Conservation (phyloP, 2,113 vertebrate genomes). For the Esox niger region DNA sequence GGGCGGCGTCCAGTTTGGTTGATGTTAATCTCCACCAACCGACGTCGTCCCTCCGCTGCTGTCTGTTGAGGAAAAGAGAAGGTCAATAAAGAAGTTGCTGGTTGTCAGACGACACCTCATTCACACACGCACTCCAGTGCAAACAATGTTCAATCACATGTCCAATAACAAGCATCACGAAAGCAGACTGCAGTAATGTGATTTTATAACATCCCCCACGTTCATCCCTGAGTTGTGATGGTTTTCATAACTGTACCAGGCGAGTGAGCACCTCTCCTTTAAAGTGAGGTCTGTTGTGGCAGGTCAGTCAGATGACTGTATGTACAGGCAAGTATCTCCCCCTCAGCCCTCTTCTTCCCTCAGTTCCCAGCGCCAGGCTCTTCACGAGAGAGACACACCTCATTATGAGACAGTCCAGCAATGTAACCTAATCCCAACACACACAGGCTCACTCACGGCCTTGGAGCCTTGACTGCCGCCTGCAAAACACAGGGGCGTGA, state of each 20-base stretch:
- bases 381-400: conserved; percentile 48
- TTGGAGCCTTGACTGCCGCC: conserved; percentile 33
- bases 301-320: no score
- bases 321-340: neutral
- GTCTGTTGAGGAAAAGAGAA: conserved; percentile 23
- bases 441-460: conserved; percentile 29
- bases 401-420: conserved; percentile 60
- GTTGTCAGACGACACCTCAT: neutral
- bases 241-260: no score
- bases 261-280: no score
- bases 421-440: conserved; percentile 62
- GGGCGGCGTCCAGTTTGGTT: conserved; percentile 14
- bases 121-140: neutral
- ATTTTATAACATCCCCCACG: no score
- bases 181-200: no score
- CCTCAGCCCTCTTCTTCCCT: neutral
- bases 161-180: no score
- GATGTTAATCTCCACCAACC: conserved; percentile 4
- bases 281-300: no score
- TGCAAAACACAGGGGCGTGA: conserved; percentile 14
- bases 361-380: neutral
- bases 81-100: neutral
- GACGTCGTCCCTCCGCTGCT: conserved; percentile 4
- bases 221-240: no score
- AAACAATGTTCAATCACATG: no score